Evolutionary conservation across 1,140 invertebrate species (phyloP).

Genomic region (Cydia amplana): DNA sequence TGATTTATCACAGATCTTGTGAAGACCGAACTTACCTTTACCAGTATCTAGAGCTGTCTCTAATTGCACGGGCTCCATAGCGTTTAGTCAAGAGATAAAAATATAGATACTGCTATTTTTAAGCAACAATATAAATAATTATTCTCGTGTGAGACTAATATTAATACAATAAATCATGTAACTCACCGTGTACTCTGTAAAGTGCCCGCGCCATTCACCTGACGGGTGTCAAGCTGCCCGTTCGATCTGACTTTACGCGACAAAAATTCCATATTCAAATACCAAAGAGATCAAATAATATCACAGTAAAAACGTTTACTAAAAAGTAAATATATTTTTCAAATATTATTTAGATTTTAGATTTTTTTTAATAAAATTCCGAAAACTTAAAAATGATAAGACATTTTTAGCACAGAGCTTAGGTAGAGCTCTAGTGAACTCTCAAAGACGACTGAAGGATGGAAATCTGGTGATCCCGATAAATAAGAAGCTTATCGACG

Average conservation of each 20-base stretch:
- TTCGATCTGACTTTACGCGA: slow-evolving; percentile 61
- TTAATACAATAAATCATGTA: slow-evolving; percentile 30
- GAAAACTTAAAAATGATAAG: not conserved
- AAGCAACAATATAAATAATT: not conserved
- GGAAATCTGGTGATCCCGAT: slow-evolving; percentile 43
- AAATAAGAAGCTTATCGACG: slow-evolving; percentile 46
- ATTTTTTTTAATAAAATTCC: slow-evolving; percentile 34
- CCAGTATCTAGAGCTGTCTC: not conserved
- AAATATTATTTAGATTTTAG: slow-evolving; percentile 42
- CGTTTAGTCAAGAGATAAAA: not conserved
- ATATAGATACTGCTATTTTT: not conserved
- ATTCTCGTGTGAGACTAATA: not conserved
- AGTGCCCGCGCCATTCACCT: slow-evolving; percentile 59
- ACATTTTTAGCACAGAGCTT: slow-evolving; percentile 38
- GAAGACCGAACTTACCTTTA: not conserved
- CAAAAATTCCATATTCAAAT: slow-evolving; percentile 66
- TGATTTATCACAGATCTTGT: not conserved
- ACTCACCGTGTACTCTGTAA: slow-evolving; percentile 59
- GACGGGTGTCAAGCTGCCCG: slow-evolving; percentile 58
- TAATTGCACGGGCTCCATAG: not conserved
- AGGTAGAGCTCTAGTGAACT: slow-evolving; percentile 55
- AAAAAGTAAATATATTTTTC: slow-evolving; percentile 57
- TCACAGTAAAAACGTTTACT: slow-evolving; percentile 38
- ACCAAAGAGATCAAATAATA: slow-evolving; percentile 40
- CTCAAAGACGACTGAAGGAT: slow-evolving; percentile 66